A percentile compares a stretch with the other conserved stretches of the same genome.
Conservation (phyloP, 2,888 invertebrate genomes). For the Cataglyphis albicans region DNA sequence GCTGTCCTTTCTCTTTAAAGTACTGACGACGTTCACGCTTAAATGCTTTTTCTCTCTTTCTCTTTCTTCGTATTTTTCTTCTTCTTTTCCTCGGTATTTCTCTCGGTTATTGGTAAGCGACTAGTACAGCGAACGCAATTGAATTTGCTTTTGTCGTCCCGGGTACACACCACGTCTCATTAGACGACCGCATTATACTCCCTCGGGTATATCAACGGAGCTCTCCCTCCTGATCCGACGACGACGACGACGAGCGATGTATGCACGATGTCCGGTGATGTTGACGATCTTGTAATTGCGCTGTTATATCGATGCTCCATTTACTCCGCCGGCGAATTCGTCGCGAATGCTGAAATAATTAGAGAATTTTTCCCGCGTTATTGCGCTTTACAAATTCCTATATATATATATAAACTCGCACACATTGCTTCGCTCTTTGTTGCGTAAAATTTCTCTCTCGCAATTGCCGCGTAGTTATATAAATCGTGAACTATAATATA, state of each 20-base stretch:
- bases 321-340: constrained; percentile 37
- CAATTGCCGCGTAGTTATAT: constrained; percentile 6
- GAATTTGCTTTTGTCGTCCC: constrained; percentile 70
- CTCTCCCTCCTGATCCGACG: constrained; percentile 18
- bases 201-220: constrained; percentile 54
- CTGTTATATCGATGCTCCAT: constrained; percentile 56
- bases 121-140: constrained; percentile 55
- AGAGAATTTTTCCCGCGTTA: background rate
- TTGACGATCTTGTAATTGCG: constrained; percentile 62
- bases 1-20: constrained; percentile 21
- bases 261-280: constrained; percentile 55
- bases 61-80: background rate
- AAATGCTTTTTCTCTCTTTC: constrained; percentile 4
- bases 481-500: background rate
- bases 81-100: background rate
- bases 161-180: constrained; percentile 62
- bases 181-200: constrained; percentile 69
- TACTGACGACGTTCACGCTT: background rate
- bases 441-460: constrained; percentile 13
- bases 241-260: constrained; percentile 58
- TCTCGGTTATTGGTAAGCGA: constrained; percentile 9
- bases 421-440: background rate
- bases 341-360: constrained; percentile 21
- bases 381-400: background rate
- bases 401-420: background rate